phyloP scores from a whole-genome alignment of 1,140 invertebrate genomes.

The Portunus trituberculatus region DNA sequence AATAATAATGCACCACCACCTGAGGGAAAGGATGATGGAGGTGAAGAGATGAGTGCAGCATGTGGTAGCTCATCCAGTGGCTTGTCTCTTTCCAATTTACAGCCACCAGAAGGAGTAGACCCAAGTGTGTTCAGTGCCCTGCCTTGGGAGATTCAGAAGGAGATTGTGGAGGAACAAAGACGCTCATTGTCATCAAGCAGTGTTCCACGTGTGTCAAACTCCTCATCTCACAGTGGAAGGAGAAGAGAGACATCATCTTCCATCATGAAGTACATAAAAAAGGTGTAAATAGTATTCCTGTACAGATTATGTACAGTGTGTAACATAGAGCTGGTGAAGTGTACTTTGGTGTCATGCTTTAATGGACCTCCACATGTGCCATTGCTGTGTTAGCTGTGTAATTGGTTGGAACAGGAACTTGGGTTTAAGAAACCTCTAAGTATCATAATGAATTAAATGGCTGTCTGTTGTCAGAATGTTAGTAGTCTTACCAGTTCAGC shows the following conservation, averaged over 20 bases:
- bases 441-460: too few species aligned
- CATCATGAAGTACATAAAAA: constrained; percentile 65
- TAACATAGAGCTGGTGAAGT: too few species aligned
- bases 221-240: not conserved
- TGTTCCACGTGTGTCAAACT: not conserved
- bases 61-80: not conserved
- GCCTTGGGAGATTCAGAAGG: constrained; percentile 43
- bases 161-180: constrained; percentile 44
- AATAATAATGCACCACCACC: not conserved
- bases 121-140: constrained; percentile 58
- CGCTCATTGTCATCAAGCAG: not conserved
- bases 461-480: too few species aligned
- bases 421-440: too few species aligned
- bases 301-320: not conserved
- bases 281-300: constrained; percentile 29
- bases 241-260: constrained; percentile 15
- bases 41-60: not conserved
- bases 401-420: too few species aligned
- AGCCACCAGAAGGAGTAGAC: constrained; percentile 37
- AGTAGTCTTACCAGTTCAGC: too few species aligned
- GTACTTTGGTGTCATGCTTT: too few species aligned
- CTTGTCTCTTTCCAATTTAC: not conserved
- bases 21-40: not conserved
- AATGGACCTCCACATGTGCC: too few species aligned
- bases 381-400: too few species aligned